These are phyloP conservation scores for Pempheris klunzingeri DNA, from an alignment of 2,797 vertebrate genomes.

Conservation along the genomic window DNA sequence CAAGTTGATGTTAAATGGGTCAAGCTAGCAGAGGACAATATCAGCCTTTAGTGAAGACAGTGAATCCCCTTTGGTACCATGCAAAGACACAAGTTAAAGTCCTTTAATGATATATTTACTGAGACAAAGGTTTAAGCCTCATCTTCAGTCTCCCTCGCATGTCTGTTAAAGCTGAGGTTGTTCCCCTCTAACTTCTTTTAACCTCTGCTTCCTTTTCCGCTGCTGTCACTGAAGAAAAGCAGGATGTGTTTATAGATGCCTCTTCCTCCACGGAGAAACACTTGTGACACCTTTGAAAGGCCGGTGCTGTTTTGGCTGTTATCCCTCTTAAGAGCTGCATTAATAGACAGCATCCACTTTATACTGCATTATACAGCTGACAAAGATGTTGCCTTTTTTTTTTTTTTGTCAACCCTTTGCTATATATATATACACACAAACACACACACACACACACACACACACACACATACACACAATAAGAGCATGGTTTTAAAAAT, in stretches of 20 bases:
- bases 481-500: background rate
- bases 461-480: background rate
- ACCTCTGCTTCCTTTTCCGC: slow-evolving; percentile 63
- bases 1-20: slow-evolving; percentile 38
- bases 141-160: background rate
- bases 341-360: no score
- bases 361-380: slow-evolving; percentile 18
- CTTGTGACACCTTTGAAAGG: slow-evolving; percentile 53
- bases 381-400: slow-evolving; percentile 7
- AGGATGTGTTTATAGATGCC: slow-evolving; percentile 69
- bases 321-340: slow-evolving; percentile 40
- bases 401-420: slow-evolving; percentile 3
- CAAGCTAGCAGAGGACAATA: slow-evolving; percentile 18
- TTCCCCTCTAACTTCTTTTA: slow-evolving; percentile 38
- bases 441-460: no score
- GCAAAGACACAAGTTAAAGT: background rate
- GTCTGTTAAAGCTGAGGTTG: slow-evolving; percentile 20
- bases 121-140: slow-evolving; percentile 5
- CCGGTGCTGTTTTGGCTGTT: slow-evolving; percentile 25
- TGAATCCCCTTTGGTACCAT: background rate
- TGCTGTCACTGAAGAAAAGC: slow-evolving; percentile 48
- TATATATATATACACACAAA: no score
- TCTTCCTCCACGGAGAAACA: slow-evolving; percentile 69
- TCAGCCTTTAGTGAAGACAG: background rate
- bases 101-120: background rate